Evolutionary conservation across 2,113 vertebrate genomes (phyloP).

Genomic region (Saccopteryx bilineata): DNA sequence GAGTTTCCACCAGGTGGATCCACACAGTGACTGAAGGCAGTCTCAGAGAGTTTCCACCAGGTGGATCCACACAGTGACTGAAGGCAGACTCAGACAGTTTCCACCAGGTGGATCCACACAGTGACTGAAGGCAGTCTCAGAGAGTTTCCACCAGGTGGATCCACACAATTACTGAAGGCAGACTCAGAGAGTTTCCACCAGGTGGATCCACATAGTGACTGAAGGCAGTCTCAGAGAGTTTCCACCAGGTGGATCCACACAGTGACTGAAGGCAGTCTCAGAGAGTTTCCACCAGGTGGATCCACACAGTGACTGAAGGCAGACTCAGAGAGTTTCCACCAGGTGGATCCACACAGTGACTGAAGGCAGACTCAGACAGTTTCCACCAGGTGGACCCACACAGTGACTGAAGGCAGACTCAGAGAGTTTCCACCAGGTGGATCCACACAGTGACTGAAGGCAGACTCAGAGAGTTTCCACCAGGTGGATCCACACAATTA

Average conservation of each 20-base stretch:
- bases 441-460: neutral
- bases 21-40: neutral
- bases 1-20: conserved; percentile 54
- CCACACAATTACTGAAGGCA: neutral
- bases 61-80: neutral
- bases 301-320: neutral
- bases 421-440: too few species aligned
- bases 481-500: conserved; percentile 16
- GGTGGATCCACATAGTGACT: conserved; percentile 48
- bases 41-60: neutral
- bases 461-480: conserved; percentile 4
- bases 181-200: neutral
- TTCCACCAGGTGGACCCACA: conserved; percentile 55
- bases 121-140: neutral
- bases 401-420: neutral
- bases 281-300: conserved; percentile 56
- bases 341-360: neutral
- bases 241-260: neutral
- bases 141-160: too few species aligned
- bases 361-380: neutral
- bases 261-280: neutral
- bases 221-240: neutral
- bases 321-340: neutral
- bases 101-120: conserved; percentile 55
- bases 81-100: neutral